Percentiles rank a stretch among this genome's conserved stretches.
Conservation (phyloP, 2,113 vertebrate genomes). For the Mesitornis unicolor region DNA sequence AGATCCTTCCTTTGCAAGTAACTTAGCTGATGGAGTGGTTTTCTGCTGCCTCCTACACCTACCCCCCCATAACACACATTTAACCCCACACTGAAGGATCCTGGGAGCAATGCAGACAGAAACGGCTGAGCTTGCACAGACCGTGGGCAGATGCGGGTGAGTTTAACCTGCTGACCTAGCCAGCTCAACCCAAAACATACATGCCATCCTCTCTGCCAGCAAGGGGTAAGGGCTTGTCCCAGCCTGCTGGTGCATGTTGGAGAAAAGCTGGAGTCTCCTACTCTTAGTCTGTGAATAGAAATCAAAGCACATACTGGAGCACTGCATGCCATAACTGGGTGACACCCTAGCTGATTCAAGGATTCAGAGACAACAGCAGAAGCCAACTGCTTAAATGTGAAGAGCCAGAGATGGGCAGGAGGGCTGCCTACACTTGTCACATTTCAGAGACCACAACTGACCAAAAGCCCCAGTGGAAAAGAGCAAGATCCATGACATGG, state of each 20-base stretch:
- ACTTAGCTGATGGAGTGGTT: not conserved
- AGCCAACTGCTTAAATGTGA: not conserved
- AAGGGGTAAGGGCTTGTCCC: not conserved
- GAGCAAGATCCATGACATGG: not conserved
- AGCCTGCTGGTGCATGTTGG: not conserved
- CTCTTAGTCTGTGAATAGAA: not conserved
- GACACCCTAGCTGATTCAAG: not conserved
- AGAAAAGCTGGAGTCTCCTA: not conserved
- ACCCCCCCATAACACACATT: not conserved
- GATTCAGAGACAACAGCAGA: not conserved
- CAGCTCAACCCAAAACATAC: not conserved
- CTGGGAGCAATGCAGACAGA: not conserved
- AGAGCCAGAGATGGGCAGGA: not conserved
- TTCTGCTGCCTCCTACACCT: not conserved
- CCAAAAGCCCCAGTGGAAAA: not conserved
- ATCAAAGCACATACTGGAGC: not conserved
- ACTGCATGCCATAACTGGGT: accelerated
- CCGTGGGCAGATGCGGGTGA: not conserved
- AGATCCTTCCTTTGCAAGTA: not conserved
- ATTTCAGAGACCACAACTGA: not conserved
- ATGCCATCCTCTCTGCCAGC: accelerated
- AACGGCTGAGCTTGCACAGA: not conserved
- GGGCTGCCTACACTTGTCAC: not conserved
- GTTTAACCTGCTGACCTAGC: not conserved
- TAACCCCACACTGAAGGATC: not conserved